phyloP scores from a whole-genome alignment of 35 echinoderm and acorn worm genomes.

The Strongylocentrotus purpuratus region DNA sequence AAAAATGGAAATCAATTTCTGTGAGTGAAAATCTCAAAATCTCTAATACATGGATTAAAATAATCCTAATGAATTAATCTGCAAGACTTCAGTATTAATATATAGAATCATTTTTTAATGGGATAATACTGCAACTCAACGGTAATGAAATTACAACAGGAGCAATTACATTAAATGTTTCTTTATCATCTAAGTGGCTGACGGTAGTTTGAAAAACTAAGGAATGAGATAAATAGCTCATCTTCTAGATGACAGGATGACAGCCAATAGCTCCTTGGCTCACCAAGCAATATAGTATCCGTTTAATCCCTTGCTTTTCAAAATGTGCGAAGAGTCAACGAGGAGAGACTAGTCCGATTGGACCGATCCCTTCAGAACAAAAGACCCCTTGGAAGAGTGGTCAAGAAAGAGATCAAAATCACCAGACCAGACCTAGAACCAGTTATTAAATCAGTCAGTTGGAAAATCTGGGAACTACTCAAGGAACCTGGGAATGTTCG shows the following conservation, averaged over 20 bases:
- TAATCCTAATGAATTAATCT: too few species aligned
- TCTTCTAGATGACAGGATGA: neutral
- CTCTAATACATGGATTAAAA: too few species aligned
- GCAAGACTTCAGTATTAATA: too few species aligned
- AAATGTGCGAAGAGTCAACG: neutral
- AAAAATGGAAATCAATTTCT: too few species aligned
- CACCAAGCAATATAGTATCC: neutral
- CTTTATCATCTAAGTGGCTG: too few species aligned
- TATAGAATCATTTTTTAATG: too few species aligned
- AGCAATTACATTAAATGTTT: too few species aligned
- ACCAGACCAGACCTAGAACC: neutral
- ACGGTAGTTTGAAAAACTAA: too few species aligned
- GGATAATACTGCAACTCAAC: too few species aligned
- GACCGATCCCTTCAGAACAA: neutral
- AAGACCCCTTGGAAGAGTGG: neutral
- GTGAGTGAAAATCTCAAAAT: too few species aligned
- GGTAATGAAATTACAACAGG: too few species aligned
- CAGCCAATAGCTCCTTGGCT: neutral
- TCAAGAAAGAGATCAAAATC: neutral
- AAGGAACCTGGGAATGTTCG: neutral
- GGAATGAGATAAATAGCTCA: too few species aligned
- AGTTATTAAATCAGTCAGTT: neutral
- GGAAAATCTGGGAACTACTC: neutral
- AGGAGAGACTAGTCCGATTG: neutral
- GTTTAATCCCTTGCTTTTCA: neutral